These are phyloP conservation scores for Myotis myotis DNA, from an alignment of 2,797 vertebrate species.

Conservation along the genomic window DNA sequence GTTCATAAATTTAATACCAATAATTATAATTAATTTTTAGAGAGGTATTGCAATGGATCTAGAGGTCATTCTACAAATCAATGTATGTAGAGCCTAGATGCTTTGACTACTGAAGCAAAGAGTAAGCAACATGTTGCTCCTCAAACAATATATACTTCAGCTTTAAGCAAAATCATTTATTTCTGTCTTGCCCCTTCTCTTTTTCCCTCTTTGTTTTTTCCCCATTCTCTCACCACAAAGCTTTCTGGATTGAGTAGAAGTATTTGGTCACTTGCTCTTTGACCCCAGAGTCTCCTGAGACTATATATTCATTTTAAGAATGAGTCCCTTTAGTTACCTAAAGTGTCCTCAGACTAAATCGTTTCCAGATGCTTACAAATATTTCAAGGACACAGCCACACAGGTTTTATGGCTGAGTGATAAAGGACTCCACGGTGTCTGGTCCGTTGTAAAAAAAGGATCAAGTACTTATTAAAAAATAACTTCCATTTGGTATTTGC, in stretches of 20 bases:
- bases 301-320: conserved; percentile 77
- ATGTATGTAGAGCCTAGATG: neutral
- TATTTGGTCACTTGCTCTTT: conserved; percentile 76
- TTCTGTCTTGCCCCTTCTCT: neutral
- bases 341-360: conserved; percentile 70
- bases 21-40: neutral
- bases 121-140: neutral
- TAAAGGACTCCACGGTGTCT: conserved; percentile 70
- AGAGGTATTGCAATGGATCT: neutral
- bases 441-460: conserved; percentile 37
- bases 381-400: conserved; percentile 68
- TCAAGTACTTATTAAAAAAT: conserved; percentile 30
- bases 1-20: neutral
- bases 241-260: conserved; percentile 35
- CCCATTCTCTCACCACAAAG: conserved; percentile 30
- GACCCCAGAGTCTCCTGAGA: conserved; percentile 68
- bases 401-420: conserved; percentile 67
- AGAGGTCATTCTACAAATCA: neutral
- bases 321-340: conserved; percentile 77
- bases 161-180: neutral
- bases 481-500: conserved; percentile 27
- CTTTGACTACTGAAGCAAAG: neutral
- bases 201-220: neutral
- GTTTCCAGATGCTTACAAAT: conserved; percentile 80
- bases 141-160: neutral